Conservation (phyloP, 2,888 invertebrate genomes). For the Drosophila phalerata region DNA sequence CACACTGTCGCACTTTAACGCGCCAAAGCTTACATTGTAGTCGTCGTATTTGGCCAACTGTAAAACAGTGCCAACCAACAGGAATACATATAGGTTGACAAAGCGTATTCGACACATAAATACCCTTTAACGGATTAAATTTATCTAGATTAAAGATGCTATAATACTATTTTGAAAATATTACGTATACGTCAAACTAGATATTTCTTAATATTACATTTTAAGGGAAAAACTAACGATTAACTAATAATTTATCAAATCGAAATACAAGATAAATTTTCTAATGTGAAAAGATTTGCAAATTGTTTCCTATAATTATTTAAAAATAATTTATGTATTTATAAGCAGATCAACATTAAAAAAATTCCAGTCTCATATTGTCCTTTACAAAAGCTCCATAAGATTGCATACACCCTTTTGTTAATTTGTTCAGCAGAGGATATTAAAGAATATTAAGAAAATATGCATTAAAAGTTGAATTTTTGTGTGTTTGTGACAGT, state of each 20-base stretch:
- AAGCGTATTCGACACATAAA: not conserved
- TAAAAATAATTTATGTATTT: not conserved
- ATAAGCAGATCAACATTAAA: not conserved
- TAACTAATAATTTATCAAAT: too few species aligned
- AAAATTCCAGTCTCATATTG: not conserved
- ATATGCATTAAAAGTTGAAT: conserved; percentile 62
- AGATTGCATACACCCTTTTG: conserved; percentile 12
- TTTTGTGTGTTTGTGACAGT: conserved; percentile 8
- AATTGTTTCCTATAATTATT: not conserved
- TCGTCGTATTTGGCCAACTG: conserved; percentile 63
- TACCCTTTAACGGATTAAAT: conserved; percentile 15
- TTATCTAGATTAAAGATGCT: too few species aligned
- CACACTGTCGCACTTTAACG: conserved; percentile 67
- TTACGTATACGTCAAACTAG: too few species aligned
- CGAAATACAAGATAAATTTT: not conserved
- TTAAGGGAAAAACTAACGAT: too few species aligned
- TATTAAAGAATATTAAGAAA: conserved; percentile 43
- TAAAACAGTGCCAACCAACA: conserved; percentile 44
- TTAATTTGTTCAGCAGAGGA: not conserved
- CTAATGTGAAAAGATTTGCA: not conserved
- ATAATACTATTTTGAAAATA: too few species aligned
- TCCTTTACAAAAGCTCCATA: not conserved
- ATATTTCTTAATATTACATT: too few species aligned
- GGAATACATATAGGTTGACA: not conserved
- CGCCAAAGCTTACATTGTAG: conserved; percentile 70